Base-by-base conservation (phyloP, 2,888 invertebrate genomes). In the Catocala fraxini region DNA sequence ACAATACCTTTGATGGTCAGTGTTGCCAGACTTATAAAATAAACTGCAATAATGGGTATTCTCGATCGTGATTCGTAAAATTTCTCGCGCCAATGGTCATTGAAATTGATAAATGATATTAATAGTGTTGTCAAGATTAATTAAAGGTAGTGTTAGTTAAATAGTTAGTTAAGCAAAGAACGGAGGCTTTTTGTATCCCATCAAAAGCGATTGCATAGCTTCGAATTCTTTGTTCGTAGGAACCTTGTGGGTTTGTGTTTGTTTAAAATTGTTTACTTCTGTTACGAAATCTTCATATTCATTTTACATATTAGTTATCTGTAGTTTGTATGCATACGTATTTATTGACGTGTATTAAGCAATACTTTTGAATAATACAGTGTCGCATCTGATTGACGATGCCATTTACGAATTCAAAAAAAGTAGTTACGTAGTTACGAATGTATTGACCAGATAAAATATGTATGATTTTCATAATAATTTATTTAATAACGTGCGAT, bases 41-140 rank as follows among this genome's bases (percentile, higher is more conserved):
- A 71, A 68, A 70, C 68, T 71, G 76, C 71, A 79, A 77, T 78
- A 75, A 82, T 77, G 77, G 79, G 82, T 71, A 63, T 79, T 80
- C 78, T 81, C 75, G 73, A 70, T 81, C 83, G 82, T 84, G 84
- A 84, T 81, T 84, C 70, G 79, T 39, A 82, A 73, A 88, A 87
- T 86, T 84, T 87, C 88, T 84, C 81, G 85, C 77, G 71, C 85
- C 83, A 81, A 85, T 84, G 82, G 80, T 80, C 82, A 84, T 87
- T 85, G 88, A 89, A 86, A 84, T 79, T 93, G 93, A 93, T 93
- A 89, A 93, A 93, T 93, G 93, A 89, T 91, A 83, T 83, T 90
- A 92, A 89, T 84, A 75, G 80, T 77, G 87, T 83, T 92, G 93
- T 93, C 93, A 90, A 89, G 92, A 90, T 91, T 92, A 93, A 93